These are phyloP conservation scores for Drosophila picticornis DNA, from an alignment of 2,888 invertebrate genomes.

Conservation along the genomic window DNA sequence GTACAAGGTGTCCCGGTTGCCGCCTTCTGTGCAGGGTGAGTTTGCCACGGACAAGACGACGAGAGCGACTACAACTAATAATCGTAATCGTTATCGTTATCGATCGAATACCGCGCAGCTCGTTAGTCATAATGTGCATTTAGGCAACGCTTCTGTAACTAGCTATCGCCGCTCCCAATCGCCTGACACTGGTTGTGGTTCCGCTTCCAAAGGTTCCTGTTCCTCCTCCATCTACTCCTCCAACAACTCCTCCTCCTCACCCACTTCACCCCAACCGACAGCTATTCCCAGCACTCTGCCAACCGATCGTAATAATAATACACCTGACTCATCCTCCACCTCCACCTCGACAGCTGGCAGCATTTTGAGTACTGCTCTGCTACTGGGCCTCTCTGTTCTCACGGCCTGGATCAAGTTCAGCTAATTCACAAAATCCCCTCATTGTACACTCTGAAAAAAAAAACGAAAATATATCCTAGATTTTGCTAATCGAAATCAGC, in stretches of 20 bases:
- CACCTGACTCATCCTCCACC: constrained; percentile 39
- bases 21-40: constrained; percentile 77
- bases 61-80: constrained; percentile 26
- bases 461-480: background rate
- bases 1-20: constrained; percentile 79
- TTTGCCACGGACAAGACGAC: constrained; percentile 45
- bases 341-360: constrained; percentile 84
- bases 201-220: constrained; percentile 64
- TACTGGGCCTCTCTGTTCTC: constrained; percentile 82
- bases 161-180: constrained; percentile 61
- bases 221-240: constrained; percentile 7
- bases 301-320: constrained; percentile 50
- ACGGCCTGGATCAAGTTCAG: constrained; percentile 79
- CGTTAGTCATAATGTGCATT: constrained; percentile 80
- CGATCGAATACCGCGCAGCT: constrained; percentile 72
- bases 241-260: constrained; percentile 20
- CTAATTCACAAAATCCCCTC: constrained; percentile 24
- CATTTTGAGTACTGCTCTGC: constrained; percentile 81
- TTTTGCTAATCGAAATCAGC: background rate
- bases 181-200: constrained; percentile 70
- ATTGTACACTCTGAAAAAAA: constrained; percentile 1
- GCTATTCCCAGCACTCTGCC: constrained; percentile 14
- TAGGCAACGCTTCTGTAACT: constrained; percentile 72
- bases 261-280: constrained; percentile 14
- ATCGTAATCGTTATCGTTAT: constrained; percentile 64